Evolutionary conservation across 2,113 vertebrate species (phyloP), one percentile per base, ranked within the genome.

Genomic region (Cynoglossus semilaevis): DNA sequence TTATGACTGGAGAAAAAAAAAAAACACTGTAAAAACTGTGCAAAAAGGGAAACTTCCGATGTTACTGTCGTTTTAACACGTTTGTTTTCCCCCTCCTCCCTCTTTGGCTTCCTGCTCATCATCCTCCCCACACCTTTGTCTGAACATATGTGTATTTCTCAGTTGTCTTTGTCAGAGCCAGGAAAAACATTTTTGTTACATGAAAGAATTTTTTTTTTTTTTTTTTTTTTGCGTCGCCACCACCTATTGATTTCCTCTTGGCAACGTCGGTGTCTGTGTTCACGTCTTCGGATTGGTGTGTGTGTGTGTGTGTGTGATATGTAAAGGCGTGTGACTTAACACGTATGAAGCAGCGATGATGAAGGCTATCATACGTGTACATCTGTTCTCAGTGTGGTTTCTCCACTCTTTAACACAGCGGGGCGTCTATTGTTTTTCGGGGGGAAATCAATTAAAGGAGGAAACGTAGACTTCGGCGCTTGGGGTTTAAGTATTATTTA

Each of bases 181-280:
- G 44, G 88, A 83, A 93, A 86, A 89, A 88, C 81, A 58, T 78
- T 78, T 76, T 34, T 40, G 36, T 74, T 59, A 65, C 57, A 62
- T 55, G 57, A 69, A 55, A 38, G 51, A 57, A 59, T 4, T 29
- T 29, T 29, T 29, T 29, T 29, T 29, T 29, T 2, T 29, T 4
- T 29, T 29, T 29, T 29, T 29, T 29, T 29, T 29, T 2, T 29
- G 22, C 6, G 22, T 29, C 22, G 22, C 22, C 49, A 73, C 59
- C 67, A 76, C 38, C 51, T 73, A 64, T 60, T 59, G 37, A 69
- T 63, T 71, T 67, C 63, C 55, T 62, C 52, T 55, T 69, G 67
- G 63, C 74, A 64, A 34, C 6, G 9, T 7, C 12, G 6, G 34
- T 47, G 66, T 73, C 18, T 67, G 22, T 54, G 46, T 45, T 5